Evolutionary conservation across 2,113 vertebrate species (phyloP).

Genomic region (Spilogale gracilis): DNA sequence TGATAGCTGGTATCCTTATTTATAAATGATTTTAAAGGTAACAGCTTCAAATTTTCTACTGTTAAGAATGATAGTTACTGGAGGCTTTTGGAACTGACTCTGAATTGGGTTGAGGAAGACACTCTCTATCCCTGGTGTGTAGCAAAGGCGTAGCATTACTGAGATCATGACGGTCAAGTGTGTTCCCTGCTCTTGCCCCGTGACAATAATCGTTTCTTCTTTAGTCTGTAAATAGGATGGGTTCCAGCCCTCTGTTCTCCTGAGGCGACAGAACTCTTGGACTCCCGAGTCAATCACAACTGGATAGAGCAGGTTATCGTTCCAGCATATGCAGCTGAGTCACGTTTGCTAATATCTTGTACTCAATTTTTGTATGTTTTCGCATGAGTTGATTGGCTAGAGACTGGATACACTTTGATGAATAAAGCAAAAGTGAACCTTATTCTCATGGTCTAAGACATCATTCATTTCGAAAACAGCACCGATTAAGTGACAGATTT

Average conservation of each 20-base stretch:
- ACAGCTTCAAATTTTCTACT: not conserved
- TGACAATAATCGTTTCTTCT: not conserved
- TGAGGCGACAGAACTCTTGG: not conserved
- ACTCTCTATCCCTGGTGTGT: not conserved
- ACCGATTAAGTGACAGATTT: not conserved
- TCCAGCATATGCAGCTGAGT: not conserved
- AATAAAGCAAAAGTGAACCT: not conserved
- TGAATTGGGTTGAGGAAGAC: not conserved
- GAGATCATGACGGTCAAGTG: not conserved
- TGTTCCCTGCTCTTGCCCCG: not conserved
- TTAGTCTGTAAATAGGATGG: not conserved
- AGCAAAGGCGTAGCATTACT: not conserved
- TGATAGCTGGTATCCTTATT: not conserved
- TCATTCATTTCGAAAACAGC: not conserved
- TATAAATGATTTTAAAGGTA: not conserved
- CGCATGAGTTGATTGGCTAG: not conserved
- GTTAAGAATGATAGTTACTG: not conserved
- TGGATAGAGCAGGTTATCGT: not conserved
- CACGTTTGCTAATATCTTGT: not conserved
- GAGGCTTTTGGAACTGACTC: not conserved
- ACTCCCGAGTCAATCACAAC: not conserved
- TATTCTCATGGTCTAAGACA: not conserved
- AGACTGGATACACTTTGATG: not conserved
- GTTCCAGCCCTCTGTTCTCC: not conserved
- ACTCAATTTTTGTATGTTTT: not conserved